Evolutionary conservation across 2,113 vertebrate genomes (phyloP).

Genomic region (Actinemys pallida): DNA sequence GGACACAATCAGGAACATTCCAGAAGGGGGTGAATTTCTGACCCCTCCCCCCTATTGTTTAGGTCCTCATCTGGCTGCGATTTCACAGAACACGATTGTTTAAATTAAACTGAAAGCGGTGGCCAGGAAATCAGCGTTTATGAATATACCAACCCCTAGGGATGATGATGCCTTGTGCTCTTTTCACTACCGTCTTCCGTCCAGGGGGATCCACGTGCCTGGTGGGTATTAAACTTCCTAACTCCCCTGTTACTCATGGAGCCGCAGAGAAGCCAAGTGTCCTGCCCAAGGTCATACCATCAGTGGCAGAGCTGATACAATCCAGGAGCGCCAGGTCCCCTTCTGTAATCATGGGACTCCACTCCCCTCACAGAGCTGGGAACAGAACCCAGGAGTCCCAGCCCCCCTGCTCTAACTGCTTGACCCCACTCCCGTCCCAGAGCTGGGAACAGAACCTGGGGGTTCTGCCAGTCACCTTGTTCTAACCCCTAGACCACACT

Average conservation of each 20-base stretch:
- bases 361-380: neutral
- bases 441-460: neutral
- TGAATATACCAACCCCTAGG: neutral
- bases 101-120: neutral
- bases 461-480: neutral
- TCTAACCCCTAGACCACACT: no score
- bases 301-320: neutral
- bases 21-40: rapidly evolving
- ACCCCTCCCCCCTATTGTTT: rapidly evolving
- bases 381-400: neutral
- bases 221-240: neutral
- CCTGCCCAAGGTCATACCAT: neutral
- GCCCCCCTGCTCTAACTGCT: neutral
- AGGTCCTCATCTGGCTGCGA: rapidly evolving
- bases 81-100: neutral
- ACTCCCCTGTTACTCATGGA: neutral
- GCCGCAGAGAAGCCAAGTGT: neutral
- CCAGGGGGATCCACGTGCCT: neutral
- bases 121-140: constrained; percentile 11
- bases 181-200: rapidly evolving
- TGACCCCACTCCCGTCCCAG: neutral
- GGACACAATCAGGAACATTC: neutral
- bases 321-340: neutral
- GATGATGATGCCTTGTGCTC: rapidly evolving
- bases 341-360: neutral